A percentile compares a stretch with the other conserved stretches of the same genome.
Conservation (phyloP, 2,113 vertebrate genomes). For the Delphinapterus leucas region DNA sequence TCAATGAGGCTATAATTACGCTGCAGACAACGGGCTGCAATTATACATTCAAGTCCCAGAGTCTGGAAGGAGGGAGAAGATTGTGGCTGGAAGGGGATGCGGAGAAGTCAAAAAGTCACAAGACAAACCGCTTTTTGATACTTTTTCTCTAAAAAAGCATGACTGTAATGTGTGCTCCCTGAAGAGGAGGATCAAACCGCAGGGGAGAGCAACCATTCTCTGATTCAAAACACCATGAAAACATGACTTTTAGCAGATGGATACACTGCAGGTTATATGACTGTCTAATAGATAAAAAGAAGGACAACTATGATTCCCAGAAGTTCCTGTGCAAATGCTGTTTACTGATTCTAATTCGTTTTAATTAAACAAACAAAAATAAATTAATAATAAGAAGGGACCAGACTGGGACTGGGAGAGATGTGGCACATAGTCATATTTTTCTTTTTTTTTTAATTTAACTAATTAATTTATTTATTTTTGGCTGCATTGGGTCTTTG, state of each 20-base stretch:
- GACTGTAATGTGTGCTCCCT: background rate
- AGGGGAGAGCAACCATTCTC: background rate
- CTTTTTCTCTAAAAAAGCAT: conserved; percentile 59
- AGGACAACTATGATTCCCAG: background rate
- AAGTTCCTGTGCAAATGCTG: background rate
- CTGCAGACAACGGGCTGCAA: conserved; percentile 75
- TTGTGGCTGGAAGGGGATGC: conserved; percentile 52
- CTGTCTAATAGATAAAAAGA: background rate
- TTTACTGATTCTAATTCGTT: background rate
- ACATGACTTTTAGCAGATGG: background rate
- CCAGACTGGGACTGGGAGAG: background rate
- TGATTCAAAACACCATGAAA: conserved; percentile 13
- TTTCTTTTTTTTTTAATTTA: background rate
- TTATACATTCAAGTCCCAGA: conserved; percentile 72
- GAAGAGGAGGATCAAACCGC: background rate
- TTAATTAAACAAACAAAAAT: background rate
- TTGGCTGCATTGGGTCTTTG: too few species aligned
- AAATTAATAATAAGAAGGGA: background rate
- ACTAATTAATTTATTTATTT: too few species aligned
- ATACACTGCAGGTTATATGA: background rate
- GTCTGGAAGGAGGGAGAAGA: conserved; percentile 56
- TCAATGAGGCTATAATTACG: conserved; percentile 82
- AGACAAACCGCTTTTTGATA: conserved; percentile 79
- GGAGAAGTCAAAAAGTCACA: conserved; percentile 82
- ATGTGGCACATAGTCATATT: background rate